Percentiles rank a stretch among this genome's conserved stretches.
Conservation (phyloP, 2,113 vertebrate species). For the Scortum barcoo region DNA sequence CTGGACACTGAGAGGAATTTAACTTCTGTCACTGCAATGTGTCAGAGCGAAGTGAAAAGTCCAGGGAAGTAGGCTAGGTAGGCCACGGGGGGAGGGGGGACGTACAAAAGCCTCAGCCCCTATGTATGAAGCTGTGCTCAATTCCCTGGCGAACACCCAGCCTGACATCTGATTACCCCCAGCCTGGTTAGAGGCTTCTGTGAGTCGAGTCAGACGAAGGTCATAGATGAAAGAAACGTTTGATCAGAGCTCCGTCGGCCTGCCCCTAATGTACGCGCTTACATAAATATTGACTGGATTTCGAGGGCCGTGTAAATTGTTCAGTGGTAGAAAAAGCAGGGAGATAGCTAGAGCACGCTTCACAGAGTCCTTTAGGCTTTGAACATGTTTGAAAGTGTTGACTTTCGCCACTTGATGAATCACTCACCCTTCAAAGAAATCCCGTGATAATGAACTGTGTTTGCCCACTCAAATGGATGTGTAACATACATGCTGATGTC, state of each 20-base stretch:
- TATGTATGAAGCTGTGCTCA: constrained; percentile 35
- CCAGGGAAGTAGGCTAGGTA: background rate
- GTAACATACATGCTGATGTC: constrained; percentile 30
- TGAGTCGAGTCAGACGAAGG: constrained; percentile 67
- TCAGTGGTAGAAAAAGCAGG: constrained; percentile 29
- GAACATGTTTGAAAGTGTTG: constrained; percentile 72
- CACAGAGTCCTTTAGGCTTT: constrained; percentile 48
- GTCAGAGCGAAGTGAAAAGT: constrained; percentile 37
- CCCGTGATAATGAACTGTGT: constrained; percentile 47
- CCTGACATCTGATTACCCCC: constrained; percentile 67
- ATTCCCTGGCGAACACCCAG: constrained; percentile 43
- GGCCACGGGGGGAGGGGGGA: background rate
- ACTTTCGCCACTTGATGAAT: constrained; percentile 68
- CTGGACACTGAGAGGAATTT: constrained; percentile 35
- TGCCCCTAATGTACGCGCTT: constrained; percentile 62
- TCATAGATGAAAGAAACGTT: constrained; percentile 73
- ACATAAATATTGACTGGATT: constrained; percentile 79
- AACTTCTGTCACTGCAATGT: constrained; percentile 40
- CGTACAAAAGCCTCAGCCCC: background rate
- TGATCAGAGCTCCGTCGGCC: constrained; percentile 58
- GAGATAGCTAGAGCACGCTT: constrained; percentile 40
- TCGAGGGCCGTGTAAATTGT: constrained; percentile 57
- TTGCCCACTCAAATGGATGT: constrained; percentile 51
- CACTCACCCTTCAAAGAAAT: constrained; percentile 55
- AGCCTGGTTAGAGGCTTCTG: constrained; percentile 54